Percentiles rank a stretch among this genome's conserved stretches.
Conservation (phyloP, 2,797 vertebrate species). For the Heterohyrax brucei region DNA sequence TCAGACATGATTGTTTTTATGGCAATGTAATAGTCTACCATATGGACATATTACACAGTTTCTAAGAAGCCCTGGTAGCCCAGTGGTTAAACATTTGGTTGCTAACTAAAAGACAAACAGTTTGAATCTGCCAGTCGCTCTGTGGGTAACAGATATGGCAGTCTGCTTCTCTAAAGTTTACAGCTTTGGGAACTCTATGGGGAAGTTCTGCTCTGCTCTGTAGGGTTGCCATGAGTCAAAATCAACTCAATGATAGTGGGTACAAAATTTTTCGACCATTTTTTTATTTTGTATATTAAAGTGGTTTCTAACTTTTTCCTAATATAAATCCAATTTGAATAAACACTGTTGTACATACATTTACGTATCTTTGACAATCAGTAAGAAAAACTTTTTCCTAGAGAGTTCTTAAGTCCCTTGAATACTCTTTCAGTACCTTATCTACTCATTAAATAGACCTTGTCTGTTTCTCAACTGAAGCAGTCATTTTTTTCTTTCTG, state of each 20-base stretch:
- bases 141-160: too few species aligned
- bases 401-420: conserved; percentile 51
- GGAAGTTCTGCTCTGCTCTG: neutral
- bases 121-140: neutral
- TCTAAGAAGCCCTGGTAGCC: neutral
- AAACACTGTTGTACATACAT: conserved; percentile 46
- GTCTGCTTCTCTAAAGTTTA: too few species aligned
- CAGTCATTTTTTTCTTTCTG: conserved; percentile 32
- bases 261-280: too few species aligned
- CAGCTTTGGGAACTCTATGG: too few species aligned
- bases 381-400: conserved; percentile 26
- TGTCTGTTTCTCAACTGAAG: neutral
- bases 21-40: conserved; percentile 1
- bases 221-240: neutral
- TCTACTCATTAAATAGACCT: conserved; percentile 17
- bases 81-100: neutral
- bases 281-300: neutral
- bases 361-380: conserved; percentile 29
- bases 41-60: neutral
- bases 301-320: conserved; percentile 18
- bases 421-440: conserved; percentile 45
- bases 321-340: conserved; percentile 8
- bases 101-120: neutral
- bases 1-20: neutral
- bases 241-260: neutral